Conservation (phyloP, 2,113 vertebrate species). For the Boleophthalmus pectinirostris region DNA sequence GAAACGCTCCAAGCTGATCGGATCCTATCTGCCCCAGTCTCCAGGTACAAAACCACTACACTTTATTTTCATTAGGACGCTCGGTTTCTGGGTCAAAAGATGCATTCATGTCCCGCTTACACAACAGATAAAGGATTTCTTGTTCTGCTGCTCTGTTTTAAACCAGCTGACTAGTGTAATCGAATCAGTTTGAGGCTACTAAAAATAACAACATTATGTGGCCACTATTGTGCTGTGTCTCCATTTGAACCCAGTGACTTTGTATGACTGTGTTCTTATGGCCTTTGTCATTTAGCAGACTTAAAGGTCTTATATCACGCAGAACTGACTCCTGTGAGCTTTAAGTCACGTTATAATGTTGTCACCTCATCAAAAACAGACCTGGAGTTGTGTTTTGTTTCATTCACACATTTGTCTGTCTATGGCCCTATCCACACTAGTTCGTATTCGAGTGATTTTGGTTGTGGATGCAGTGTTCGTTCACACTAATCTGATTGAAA, state of each 20-base stretch:
- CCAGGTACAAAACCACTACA: constrained; percentile 43
- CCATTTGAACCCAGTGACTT: neutral
- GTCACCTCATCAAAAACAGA: too few species aligned
- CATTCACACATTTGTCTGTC: too few species aligned
- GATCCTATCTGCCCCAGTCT: constrained; percentile 62
- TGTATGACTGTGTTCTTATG: neutral
- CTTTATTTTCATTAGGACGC: neutral
- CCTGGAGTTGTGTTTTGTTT: too few species aligned
- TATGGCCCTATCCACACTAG: too few species aligned
- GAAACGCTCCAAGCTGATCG: constrained; percentile 72
- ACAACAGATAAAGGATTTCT: neutral
- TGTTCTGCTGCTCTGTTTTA: neutral
- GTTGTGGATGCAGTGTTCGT: too few species aligned
- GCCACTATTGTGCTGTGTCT: constrained; percentile 1
- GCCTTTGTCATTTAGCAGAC: neutral
- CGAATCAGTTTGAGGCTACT: neutral
- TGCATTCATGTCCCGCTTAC: neutral
- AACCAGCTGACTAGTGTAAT: constrained; percentile 7
- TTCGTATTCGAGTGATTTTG: too few species aligned
- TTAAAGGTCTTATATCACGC: neutral
- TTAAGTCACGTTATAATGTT: too few species aligned
- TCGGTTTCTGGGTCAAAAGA: neutral
- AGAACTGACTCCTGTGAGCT: too few species aligned
- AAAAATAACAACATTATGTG: neutral
- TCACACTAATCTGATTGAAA: too few species aligned